Evolutionary conservation across 2,888 invertebrate species (phyloP).

Genomic region (Blastobasis adustella): DNA sequence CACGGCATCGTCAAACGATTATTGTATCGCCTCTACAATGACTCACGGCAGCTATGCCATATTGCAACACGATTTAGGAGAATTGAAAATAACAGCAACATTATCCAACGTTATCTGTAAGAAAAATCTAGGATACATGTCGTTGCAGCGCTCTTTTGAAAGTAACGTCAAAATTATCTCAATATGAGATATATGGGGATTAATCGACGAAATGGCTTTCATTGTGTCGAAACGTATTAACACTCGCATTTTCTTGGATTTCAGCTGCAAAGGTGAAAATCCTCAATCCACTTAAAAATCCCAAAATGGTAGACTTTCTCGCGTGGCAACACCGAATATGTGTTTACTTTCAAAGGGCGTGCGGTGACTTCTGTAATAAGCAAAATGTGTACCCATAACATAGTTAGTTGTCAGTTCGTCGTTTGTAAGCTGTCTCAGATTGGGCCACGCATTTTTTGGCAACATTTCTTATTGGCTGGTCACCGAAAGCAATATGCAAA

Average conservation of each 20-base stretch:
- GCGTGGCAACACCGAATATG: conserved; percentile 1
- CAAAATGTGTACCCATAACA: conserved; percentile 60
- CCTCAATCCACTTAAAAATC: conserved; percentile 5
- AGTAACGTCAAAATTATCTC: too few relatives aligned
- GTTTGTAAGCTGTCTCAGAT: conserved; percentile 36
- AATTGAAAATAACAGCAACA: conserved; percentile 37
- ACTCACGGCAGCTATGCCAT: conserved; percentile 13
- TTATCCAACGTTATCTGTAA: conserved; percentile 56
- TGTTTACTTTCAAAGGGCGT: conserved; percentile 18
- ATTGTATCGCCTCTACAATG: conserved; percentile 17
- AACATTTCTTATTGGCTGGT: too few relatives aligned
- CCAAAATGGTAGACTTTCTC: conserved; percentile 24
- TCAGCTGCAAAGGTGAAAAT: too few relatives aligned
- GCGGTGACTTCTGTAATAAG: conserved; percentile 46
- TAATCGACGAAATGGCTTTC: too few relatives aligned
- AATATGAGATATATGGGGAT: too few relatives aligned
- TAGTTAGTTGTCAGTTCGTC: conserved; percentile 63
- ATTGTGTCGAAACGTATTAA: too few relatives aligned
- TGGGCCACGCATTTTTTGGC: conserved; percentile 17
- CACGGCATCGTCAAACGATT: conserved; percentile 12
- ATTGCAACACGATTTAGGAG: conserved; percentile 12
- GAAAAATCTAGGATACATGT: conserved; percentile 42
- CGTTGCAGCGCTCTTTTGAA: too few relatives aligned
- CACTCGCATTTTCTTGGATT: too few relatives aligned
- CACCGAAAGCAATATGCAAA: too few relatives aligned